Evolutionary conservation across 2,113 vertebrate species (phyloP), one percentile per base, ranked within the genome.

Genomic region (Eulacestoma nigropectus): DNA sequence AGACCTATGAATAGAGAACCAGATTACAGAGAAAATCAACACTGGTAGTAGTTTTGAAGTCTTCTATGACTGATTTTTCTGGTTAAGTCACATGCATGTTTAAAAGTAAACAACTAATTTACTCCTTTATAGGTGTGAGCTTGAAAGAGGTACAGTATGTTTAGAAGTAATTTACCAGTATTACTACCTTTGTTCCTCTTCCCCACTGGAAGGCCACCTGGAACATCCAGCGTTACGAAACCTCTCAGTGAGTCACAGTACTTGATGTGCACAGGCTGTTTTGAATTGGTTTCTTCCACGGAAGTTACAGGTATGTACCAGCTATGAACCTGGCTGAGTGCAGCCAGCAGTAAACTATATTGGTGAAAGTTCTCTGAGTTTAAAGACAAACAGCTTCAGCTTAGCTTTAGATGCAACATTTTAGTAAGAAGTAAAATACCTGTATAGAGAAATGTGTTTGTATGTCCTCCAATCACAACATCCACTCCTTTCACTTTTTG

Each of bases 361-460:
- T 57, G 69, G 57, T 39, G 16, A 41, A 82, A 76, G 16, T 53
- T 39, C 53, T 81, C 22, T 0, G 3, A 50, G 26, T 76, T 79
- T 42, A 53, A 60, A 46, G 27, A 57, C 27, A 44, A 81, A 73
- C 3, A 44, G 26, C 52, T 91, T 52, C 72, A 65, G 50, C 25
- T 89, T 52, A 72, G 42, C 19, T 90, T 53, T 55, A 90, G 57
- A 69, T 84, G 15, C 11, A 82, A 47, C 15, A 47, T 50, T 81
- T 67, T 30, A 77, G 29, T 57, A 32, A 52, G 33, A 64, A 46
- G 32, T 53, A 67, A 46, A 59, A 95, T 98, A 99, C 99, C 99
- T 98, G 99, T 99, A 67, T 98, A 99, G 37, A 99, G 98, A 97
- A 99, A 99, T 0, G 99, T 99, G 97, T 99, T 99, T 82, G 98